A percentile compares a stretch with the other conserved stretches of the same genome.
phyloP scores from a whole-genome alignment of 2,888 invertebrate genomes.

The Papilio demoleus region DNA sequence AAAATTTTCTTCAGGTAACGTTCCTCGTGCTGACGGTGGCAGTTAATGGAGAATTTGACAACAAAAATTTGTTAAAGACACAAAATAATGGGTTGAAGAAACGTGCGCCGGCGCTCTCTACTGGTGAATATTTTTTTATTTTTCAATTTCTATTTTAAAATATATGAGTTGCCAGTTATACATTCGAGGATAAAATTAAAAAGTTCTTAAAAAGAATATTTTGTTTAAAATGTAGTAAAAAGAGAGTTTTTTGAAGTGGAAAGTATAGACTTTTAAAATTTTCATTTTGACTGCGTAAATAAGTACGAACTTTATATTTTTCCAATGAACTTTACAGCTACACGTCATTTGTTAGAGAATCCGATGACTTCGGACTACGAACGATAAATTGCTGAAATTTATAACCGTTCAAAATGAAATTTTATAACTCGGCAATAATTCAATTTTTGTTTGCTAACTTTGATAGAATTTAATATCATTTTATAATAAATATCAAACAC shows the following conservation, averaged over 20 bases:
- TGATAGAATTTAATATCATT: background rate
- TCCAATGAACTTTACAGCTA: background rate
- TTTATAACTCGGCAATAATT: conserved; percentile 27
- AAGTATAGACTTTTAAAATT: background rate
- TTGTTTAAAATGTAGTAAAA: conserved; percentile 6
- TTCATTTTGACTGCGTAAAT: conserved; percentile 8
- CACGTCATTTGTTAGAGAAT: conserved; percentile 2
- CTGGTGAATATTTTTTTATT: conserved; percentile 46
- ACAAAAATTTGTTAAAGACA: conserved; percentile 44
- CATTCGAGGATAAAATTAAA: background rate
- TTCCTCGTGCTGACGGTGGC: conserved; percentile 59
- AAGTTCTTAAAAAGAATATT: too few relatives aligned
- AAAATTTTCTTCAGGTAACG: conserved; percentile 54
- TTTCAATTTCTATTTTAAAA: background rate
- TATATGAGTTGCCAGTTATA: background rate
- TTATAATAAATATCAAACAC: background rate
- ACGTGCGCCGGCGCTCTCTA: conserved; percentile 53
- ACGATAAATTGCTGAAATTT: conserved; percentile 31
- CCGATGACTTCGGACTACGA: conserved; percentile 4
- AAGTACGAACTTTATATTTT: background rate
- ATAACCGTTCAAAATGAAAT: conserved; percentile 13
- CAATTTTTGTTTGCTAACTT: conserved; percentile 20
- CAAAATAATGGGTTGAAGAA: conserved; percentile 59
- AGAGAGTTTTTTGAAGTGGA: background rate
- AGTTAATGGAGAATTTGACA: conserved; percentile 49